Evolutionary conservation across 2,797 vertebrate species (phyloP).

Genomic region (Telmatherina bonti): DNA sequence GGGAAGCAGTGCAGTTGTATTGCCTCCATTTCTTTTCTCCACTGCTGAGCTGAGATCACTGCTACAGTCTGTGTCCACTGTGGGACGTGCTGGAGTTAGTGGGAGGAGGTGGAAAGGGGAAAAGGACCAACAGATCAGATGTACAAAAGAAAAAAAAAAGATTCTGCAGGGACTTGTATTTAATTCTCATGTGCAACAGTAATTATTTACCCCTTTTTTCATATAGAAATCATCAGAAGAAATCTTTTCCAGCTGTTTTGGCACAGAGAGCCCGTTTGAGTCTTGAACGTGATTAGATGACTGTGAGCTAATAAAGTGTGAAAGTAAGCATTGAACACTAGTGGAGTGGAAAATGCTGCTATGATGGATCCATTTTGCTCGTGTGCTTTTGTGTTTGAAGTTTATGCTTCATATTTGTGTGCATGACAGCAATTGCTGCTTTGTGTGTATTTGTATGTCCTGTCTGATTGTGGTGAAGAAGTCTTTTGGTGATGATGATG

Average conservation of each 20-base stretch:
- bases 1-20: constrained; percentile 1
- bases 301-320: constrained; percentile 33
- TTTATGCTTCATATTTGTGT: not conserved
- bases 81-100: constrained; percentile 14
- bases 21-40: constrained; percentile 5
- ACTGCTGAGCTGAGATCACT: constrained; percentile 14
- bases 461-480: constrained; percentile 28
- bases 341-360: constrained; percentile 52
- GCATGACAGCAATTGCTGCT: not conserved
- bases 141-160: not conserved
- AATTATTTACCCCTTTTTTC: constrained; percentile 15
- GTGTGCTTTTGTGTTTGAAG: constrained; percentile 12
- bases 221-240: not conserved
- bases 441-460: not conserved
- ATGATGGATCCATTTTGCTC: constrained; percentile 31
- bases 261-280: constrained; percentile 5
- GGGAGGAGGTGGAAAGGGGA: constrained; percentile 1
- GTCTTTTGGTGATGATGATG: constrained; percentile 25
- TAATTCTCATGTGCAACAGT: not conserved
- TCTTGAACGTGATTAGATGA: constrained; percentile 35
- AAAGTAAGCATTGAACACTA: constrained; percentile 34
- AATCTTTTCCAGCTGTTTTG: constrained; percentile 17
- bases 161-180: constrained; percentile 4
- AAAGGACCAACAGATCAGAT: constrained; percentile 9
- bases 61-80: not conserved